A percentile compares a stretch with the other conserved stretches of the same genome.
phyloP scores from a whole-genome alignment of 1,140 invertebrate genomes.

The Carposina sasakii region DNA sequence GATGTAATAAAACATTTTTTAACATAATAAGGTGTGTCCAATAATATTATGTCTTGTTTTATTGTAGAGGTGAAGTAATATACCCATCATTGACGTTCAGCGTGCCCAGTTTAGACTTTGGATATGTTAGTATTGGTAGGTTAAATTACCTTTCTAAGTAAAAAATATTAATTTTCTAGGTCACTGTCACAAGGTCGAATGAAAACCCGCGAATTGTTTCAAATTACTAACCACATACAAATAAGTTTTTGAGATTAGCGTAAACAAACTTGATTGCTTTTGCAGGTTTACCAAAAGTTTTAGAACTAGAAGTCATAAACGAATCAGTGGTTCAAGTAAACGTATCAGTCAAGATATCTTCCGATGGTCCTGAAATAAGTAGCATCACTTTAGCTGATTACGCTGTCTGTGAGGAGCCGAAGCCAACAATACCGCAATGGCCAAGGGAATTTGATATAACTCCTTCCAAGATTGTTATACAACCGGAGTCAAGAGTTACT shows the following conservation, averaged over 20 bases:
- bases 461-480: slow-evolving; percentile 47
- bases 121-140: slow-evolving; percentile 54
- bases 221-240: too few species aligned
- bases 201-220: too few species aligned
- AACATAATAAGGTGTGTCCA: too few species aligned
- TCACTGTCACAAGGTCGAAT: too few species aligned
- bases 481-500: slow-evolving; percentile 41
- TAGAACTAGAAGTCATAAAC: slow-evolving; percentile 56
- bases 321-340: slow-evolving; percentile 50
- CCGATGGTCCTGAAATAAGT: slow-evolving; percentile 57
- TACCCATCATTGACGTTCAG: slow-evolving; percentile 59
- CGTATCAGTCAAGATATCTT: slow-evolving; percentile 50
- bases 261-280: too few species aligned
- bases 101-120: slow-evolving; percentile 54
- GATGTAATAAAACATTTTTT: too few species aligned
- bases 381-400: slow-evolving; percentile 54
- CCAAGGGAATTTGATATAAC: slow-evolving; percentile 55
- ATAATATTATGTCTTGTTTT: slow-evolving; percentile 13
- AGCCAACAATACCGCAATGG: slow-evolving; percentile 34
- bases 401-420: neutral
- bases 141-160: too few species aligned
- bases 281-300: slow-evolving; percentile 56
- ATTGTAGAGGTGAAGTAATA: slow-evolving; percentile 55
- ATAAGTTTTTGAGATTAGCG: too few species aligned
- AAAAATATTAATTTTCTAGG: too few species aligned